phyloP scores from a whole-genome alignment of 2,797 vertebrate genomes.

The Dicrostonyx torquatus region DNA sequence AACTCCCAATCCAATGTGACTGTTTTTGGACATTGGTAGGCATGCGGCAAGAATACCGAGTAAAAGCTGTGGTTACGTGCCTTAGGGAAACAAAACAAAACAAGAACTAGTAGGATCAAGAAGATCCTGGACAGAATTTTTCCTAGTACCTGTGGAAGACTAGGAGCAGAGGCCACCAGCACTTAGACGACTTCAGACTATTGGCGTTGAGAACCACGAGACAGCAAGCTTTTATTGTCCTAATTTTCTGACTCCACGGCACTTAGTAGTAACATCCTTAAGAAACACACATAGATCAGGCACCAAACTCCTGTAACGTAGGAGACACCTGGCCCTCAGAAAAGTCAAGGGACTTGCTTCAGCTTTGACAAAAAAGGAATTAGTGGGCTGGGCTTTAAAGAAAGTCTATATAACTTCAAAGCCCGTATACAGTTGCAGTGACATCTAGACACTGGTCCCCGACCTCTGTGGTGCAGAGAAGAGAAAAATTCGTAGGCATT shows the following conservation, averaged over 20 bases:
- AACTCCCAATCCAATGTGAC: neutral
- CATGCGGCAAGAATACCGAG: neutral
- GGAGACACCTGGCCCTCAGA: neutral
- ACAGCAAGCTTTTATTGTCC: neutral
- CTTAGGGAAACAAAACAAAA: neutral
- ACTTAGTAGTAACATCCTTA: neutral
- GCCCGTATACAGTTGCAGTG: neutral
- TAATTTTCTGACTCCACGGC: neutral
- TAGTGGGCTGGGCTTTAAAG: neutral
- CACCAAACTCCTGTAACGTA: neutral
- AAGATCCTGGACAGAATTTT: neutral
- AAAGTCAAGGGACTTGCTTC: neutral
- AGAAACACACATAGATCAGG: neutral
- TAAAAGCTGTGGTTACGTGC: neutral
- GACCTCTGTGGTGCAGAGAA: neutral
- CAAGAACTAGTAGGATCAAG: neutral
- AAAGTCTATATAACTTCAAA: neutral
- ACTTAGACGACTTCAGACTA: neutral
- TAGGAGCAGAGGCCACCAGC: neutral
- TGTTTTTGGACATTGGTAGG: neutral
- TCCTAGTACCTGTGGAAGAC: neutral
- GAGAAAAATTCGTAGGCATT: neutral
- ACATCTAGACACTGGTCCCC: neutral
- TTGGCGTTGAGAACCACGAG: neutral
- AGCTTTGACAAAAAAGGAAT: neutral